These are phyloP conservation scores for Gallinago nigripennis DNA, from an alignment of 2,797 vertebrate genomes.

Conservation along the genomic window DNA sequence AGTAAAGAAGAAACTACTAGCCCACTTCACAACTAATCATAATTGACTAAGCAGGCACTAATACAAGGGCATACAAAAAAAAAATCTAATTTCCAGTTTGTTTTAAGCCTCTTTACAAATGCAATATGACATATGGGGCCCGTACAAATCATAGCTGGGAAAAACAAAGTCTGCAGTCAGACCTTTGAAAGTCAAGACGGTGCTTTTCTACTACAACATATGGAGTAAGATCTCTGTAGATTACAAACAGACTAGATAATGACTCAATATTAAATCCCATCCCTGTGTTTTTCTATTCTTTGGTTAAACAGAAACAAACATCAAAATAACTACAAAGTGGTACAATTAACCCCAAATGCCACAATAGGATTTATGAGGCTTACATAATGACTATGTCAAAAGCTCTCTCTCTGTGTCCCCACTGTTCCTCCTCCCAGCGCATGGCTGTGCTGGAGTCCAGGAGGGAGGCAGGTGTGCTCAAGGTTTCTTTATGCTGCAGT, in stretches of 20 bases:
- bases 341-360: rapidly evolving
- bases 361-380: rapidly evolving
- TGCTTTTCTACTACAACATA: background rate
- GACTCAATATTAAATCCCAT: background rate
- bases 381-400: background rate
- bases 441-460: background rate
- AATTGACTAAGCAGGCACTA: background rate
- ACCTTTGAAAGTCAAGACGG: background rate
- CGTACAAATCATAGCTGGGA: background rate
- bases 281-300: background rate
- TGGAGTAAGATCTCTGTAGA: background rate
- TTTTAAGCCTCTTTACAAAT: background rate
- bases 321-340: background rate
- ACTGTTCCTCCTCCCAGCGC: rapidly evolving
- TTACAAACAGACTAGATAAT: background rate
- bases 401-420: background rate
- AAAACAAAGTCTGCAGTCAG: background rate
- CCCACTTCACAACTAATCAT: background rate
- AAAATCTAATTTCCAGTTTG: background rate
- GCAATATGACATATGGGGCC: background rate
- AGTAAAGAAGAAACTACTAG: background rate
- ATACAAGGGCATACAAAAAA: background rate
- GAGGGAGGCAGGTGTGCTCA: background rate
- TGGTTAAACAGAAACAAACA: background rate
- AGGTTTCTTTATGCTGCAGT: background rate